Evolutionary conservation across 53 echinoderm and acorn worm species (phyloP).

Genomic region (Actinopyga echinites): DNA sequence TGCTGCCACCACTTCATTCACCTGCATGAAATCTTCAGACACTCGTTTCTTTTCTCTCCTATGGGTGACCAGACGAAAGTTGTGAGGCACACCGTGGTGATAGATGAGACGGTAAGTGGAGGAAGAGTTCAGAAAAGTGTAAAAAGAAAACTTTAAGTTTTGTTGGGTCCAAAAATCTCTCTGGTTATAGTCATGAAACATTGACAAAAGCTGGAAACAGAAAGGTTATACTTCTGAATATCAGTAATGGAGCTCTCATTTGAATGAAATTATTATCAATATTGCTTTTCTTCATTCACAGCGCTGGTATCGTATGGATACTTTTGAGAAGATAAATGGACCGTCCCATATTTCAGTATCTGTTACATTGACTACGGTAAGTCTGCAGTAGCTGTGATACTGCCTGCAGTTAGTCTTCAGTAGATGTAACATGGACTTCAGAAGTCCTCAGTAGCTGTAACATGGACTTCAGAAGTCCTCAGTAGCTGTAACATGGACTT

Average conservation of each 20-base stretch:
- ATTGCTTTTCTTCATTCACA: conserved; percentile 33
- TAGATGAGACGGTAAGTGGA: conserved; percentile 9
- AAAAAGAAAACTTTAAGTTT: no score
- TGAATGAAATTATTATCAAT: background rate
- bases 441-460: no score
- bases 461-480: no score
- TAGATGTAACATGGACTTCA: no score
- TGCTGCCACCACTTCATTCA: background rate
- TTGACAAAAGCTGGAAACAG: no score
- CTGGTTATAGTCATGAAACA: no score
- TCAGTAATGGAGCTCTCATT: no score
- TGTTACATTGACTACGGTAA: conserved; percentile 71
- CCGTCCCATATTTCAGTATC: conserved; percentile 53
- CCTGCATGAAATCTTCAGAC: background rate
- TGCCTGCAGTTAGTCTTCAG: no score
- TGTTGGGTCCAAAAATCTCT: no score
- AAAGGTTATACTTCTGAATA: no score
- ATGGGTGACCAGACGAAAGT: conserved; percentile 19
- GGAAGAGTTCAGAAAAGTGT: background rate
- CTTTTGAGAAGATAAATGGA: conserved; percentile 59
- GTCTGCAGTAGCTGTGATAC: no score
- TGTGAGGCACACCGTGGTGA: conserved; percentile 19
- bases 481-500: no score
- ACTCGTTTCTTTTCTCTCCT: conserved; percentile 1
- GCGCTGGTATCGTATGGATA: conserved; percentile 90